Evolutionary conservation across 2,888 invertebrate genomes (phyloP).

Genomic region (Tortricodes alternella): DNA sequence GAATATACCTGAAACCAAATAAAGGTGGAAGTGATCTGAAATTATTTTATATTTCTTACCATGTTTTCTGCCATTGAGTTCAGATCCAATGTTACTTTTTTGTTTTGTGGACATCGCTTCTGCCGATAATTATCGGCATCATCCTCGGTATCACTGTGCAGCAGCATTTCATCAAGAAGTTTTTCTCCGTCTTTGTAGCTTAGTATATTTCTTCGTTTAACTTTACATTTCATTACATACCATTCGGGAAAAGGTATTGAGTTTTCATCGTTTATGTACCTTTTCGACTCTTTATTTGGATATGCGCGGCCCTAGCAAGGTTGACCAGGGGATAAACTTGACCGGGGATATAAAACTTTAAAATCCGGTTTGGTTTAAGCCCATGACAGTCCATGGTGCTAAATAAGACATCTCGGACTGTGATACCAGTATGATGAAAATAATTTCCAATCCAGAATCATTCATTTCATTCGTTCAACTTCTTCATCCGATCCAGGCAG

Average conservation of each 20-base stretch:
- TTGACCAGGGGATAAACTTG: too few species aligned
- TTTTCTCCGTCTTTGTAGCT: background rate
- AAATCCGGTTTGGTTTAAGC: too few species aligned
- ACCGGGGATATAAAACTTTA: too few species aligned
- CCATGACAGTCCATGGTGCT: too few species aligned
- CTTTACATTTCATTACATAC: background rate
- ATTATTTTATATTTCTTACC: constrained; percentile 9
- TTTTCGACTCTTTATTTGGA: background rate
- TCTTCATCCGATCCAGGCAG: too few species aligned
- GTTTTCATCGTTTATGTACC: background rate
- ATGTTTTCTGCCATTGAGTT: constrained; percentile 13
- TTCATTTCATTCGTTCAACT: too few species aligned
- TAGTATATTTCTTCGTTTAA: background rate
- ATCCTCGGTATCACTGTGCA: constrained; percentile 14
- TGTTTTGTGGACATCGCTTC: constrained; percentile 14
- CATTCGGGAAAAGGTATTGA: background rate
- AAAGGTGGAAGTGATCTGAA: constrained; percentile 1
- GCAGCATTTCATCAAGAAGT: constrained; percentile 12
- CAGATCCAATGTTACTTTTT: constrained; percentile 1
- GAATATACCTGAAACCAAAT: too few species aligned
- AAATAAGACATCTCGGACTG: too few species aligned
- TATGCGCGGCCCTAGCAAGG: too few species aligned
- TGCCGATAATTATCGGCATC: constrained; percentile 13
- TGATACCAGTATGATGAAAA: too few species aligned
- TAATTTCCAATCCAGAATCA: too few species aligned